A percentile compares a stretch with the other conserved stretches of the same genome.
Evolutionary conservation across 2,113 vertebrate genomes (phyloP).

Genomic region (Cebus imitator): DNA sequence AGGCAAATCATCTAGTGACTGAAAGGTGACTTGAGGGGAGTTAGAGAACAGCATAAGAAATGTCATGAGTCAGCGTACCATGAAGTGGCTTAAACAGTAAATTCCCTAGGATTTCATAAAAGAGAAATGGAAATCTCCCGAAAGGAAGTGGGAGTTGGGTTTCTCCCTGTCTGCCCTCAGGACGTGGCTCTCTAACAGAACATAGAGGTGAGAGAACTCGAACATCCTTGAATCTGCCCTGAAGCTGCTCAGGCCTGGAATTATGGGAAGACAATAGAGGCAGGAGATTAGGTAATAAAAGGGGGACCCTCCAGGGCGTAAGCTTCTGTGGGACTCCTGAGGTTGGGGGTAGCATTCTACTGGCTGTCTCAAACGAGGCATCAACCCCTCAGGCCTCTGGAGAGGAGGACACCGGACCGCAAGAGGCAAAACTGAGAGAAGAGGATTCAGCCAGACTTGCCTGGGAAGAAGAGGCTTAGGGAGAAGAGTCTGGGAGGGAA

Average conservation of each 20-base stretch:
- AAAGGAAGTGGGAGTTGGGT: background rate
- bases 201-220: background rate
- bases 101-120: background rate
- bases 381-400: background rate
- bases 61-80: background rate
- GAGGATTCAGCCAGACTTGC: background rate
- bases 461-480: background rate
- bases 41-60: background rate
- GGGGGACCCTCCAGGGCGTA: background rate
- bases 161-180: background rate
- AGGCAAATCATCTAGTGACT: background rate
- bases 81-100: background rate
- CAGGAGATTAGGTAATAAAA: background rate
- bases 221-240: background rate
- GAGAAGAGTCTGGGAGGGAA: background rate
- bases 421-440: background rate
- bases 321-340: background rate
- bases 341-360: background rate
- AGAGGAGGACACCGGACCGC: background rate
- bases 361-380: background rate
- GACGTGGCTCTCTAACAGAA: background rate
- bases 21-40: background rate
- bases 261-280: background rate
- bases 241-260: background rate
- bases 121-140: background rate